phyloP scores from a whole-genome alignment of 2,888 invertebrate genomes.

The Morpho achilles region DNA sequence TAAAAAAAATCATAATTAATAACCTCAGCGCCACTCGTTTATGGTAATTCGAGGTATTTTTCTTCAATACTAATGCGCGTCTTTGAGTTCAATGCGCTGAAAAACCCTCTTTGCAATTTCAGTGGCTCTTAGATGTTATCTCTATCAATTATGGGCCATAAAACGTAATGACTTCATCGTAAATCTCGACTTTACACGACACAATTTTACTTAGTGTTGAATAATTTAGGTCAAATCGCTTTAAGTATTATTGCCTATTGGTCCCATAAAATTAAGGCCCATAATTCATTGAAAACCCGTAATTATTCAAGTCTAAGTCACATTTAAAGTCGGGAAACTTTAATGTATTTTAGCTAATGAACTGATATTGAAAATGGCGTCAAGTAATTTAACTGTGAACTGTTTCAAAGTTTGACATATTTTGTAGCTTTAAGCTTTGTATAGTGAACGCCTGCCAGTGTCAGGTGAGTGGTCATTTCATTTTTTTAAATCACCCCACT shows the following conservation, averaged over 20 bases:
- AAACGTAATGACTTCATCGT: constrained; percentile 78
- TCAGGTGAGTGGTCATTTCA: too few species aligned
- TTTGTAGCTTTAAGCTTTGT: too few species aligned
- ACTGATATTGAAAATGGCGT: too few species aligned
- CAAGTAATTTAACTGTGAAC: too few species aligned
- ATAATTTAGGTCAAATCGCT: constrained; percentile 69
- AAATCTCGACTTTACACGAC: constrained; percentile 73
- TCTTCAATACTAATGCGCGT: constrained; percentile 66
- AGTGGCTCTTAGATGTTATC: constrained; percentile 68
- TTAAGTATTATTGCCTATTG: constrained; percentile 55
- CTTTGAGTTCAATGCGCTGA: constrained; percentile 61
- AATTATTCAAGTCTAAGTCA: constrained; percentile 5
- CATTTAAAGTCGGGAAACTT: constrained; percentile 3
- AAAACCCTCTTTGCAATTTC: constrained; percentile 72
- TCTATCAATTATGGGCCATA: constrained; percentile 77
- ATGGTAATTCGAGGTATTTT: constrained; percentile 64
- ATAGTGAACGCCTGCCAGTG: too few species aligned
- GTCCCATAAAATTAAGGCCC: constrained; percentile 11
- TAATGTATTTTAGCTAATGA: neutral
- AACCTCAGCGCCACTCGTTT: constrained; percentile 65
- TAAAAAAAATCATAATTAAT: constrained; percentile 68
- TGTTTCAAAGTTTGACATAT: neutral
- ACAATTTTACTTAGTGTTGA: constrained; percentile 70
- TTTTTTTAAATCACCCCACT: too few species aligned
- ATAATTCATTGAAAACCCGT: constrained; percentile 10